These are phyloP conservation scores for Trinectes maculatus DNA, from an alignment of 2,113 vertebrate genomes.

Conservation along the genomic window DNA sequence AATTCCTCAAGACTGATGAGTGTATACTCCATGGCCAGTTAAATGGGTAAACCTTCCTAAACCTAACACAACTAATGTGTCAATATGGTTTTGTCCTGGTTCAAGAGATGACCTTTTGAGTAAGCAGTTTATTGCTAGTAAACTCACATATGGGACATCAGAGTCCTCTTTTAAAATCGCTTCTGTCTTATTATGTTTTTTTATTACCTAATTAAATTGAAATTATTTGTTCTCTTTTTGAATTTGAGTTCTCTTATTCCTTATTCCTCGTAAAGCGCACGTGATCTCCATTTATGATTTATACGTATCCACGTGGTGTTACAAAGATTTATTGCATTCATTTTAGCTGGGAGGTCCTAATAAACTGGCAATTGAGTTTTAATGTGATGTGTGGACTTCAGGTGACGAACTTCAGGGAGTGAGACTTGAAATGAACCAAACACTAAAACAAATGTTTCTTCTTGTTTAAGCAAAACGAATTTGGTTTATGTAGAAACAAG, in stretches of 20 bases:
- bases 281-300: not conserved
- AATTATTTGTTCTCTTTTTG: not conserved
- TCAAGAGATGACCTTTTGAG: not conserved
- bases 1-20: not conserved
- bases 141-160: too few species aligned
- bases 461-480: constrained; percentile 86
- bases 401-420: constrained; percentile 6
- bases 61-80: not conserved
- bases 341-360: not conserved
- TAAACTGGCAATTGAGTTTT: constrained; percentile 11
- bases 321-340: not conserved
- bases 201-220: not conserved
- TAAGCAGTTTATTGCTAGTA: not conserved
- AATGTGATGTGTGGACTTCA: constrained; percentile 7
- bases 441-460: constrained; percentile 70
- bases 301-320: too few species aligned
- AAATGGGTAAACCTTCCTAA: constrained; percentile 6
- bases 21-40: not conserved
- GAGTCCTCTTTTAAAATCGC: not conserved
- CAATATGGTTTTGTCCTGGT: not conserved
- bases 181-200: not conserved
- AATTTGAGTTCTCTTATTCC: not conserved
- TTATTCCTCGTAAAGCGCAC: not conserved
- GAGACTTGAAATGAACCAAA: constrained; percentile 74
- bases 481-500: constrained; percentile 93